These are phyloP conservation scores for Epinephelus malabaricus DNA, from an alignment of 2,797 vertebrate genomes.

Conservation along the genomic window DNA sequence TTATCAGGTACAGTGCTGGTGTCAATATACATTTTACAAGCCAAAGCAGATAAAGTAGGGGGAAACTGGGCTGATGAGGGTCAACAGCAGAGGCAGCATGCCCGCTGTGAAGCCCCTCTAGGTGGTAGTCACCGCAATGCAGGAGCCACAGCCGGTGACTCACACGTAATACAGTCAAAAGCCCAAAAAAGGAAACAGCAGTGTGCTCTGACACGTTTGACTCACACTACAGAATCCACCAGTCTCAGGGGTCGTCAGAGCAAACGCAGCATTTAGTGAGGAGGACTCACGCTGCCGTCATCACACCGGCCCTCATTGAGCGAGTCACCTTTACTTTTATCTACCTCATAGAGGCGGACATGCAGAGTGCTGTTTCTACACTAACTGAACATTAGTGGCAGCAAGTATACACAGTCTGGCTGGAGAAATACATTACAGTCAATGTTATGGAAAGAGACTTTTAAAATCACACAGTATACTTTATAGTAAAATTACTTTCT, in stretches of 20 bases:
- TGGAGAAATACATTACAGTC: conserved; percentile 50
- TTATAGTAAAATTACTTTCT: conserved; percentile 66
- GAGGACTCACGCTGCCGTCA: conserved; percentile 62
- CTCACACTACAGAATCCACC: conserved; percentile 61
- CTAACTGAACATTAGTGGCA: conserved; percentile 29
- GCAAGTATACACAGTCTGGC: conserved; percentile 47
- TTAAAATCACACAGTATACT: conserved; percentile 48
- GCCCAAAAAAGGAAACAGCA: conserved; percentile 82
- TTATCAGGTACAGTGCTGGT: neutral
- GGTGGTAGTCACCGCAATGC: conserved; percentile 48
- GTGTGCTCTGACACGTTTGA: conserved; percentile 69
- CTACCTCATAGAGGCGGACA: conserved; percentile 5
- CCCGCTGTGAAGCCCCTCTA: conserved; percentile 49
- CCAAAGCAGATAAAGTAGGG: conserved; percentile 2
- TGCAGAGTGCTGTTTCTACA: neutral
- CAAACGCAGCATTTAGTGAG: conserved; percentile 48
- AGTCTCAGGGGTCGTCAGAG: conserved; percentile 45
- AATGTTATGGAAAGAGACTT: conserved; percentile 50
- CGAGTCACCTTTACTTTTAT: conserved; percentile 52
- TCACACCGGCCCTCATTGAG: neutral
- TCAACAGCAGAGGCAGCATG: conserved; percentile 26
- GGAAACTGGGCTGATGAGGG: conserved; percentile 10
- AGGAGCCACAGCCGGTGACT: conserved; percentile 73
- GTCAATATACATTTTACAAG: neutral
- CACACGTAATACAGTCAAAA: conserved; percentile 75